phyloP scores from a whole-genome alignment of 2,888 invertebrate species.

The Antheraea assamensis region DNA sequence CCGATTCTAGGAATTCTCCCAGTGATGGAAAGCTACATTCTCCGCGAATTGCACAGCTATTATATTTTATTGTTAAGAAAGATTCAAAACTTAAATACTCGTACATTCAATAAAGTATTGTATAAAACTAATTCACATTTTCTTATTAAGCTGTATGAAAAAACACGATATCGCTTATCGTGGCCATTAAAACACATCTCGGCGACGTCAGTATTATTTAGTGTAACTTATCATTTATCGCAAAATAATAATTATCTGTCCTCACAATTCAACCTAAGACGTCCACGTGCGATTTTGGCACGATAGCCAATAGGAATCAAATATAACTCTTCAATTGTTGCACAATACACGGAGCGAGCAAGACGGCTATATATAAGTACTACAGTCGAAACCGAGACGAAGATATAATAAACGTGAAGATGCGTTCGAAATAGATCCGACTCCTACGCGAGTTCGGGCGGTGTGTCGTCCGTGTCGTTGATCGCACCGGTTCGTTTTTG shows the following conservation, averaged over 20 bases:
- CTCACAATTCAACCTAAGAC: conserved; percentile 40
- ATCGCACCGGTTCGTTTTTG: conserved; percentile 60
- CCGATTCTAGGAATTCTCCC: too few species aligned
- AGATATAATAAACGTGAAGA: conserved; percentile 48
- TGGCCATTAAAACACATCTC: not conserved
- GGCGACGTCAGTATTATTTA: not conserved
- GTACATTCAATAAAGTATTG: too few species aligned
- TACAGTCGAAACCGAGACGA: conserved; percentile 45
- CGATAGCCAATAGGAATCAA: conserved; percentile 52
- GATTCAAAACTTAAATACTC: too few species aligned
- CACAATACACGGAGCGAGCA: conserved; percentile 55
- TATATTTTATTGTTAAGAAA: too few species aligned
- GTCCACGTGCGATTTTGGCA: conserved; percentile 76
- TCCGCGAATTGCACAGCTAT: too few species aligned
- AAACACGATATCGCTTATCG: not conserved
- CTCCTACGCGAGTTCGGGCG: conserved; percentile 69
- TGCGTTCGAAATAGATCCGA: conserved; percentile 68
- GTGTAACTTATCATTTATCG: not conserved
- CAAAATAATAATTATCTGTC: not conserved
- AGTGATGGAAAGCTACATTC: too few species aligned
- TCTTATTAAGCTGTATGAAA: not conserved
- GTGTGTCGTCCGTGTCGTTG: conserved; percentile 74
- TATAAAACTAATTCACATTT: too few species aligned
- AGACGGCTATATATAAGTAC: conserved; percentile 41
- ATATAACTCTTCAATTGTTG: conserved; percentile 73